Percentiles rank a stretch among this genome's conserved stretches.
These are phyloP conservation scores for Hylyphantes graminicola DNA, from an alignment of 1,140 invertebrate genomes.

Conservation along the genomic window DNA sequence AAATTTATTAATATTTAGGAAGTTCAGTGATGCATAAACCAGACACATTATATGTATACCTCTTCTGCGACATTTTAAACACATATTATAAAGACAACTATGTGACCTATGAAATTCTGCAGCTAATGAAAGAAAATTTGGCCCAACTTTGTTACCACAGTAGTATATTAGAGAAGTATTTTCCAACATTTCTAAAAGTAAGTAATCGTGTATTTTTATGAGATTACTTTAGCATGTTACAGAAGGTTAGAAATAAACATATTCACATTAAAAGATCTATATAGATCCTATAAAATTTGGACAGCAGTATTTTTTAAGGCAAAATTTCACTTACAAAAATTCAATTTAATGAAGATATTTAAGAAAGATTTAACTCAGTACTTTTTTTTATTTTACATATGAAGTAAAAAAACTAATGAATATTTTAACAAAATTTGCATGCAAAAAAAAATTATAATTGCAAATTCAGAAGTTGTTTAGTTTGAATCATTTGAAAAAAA, in stretches of 20 bases:
- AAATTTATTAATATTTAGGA: constrained; percentile 16
- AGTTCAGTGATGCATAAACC: constrained; percentile 53
- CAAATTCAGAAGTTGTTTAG: not conserved
- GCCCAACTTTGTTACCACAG: constrained; percentile 56
- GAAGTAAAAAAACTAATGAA: not conserved
- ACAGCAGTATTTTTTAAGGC: too few species aligned
- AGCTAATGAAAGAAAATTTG: constrained; percentile 42
- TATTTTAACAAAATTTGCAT: not conserved
- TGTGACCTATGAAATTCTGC: constrained; percentile 49
- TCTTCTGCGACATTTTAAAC: constrained; percentile 53
- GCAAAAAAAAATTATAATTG: not conserved
- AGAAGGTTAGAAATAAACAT: too few species aligned
- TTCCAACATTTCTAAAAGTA: constrained; percentile 59
- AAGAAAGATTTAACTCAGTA: too few species aligned
- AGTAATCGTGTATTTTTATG: not conserved
- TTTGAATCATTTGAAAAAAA: not conserved
- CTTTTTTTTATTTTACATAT: too few species aligned
- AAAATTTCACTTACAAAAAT: too few species aligned
- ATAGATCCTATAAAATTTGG: too few species aligned
- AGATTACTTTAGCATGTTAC: not conserved
- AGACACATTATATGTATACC: constrained; percentile 42
- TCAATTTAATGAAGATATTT: too few species aligned
- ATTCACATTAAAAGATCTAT: too few species aligned
- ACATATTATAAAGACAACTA: constrained; percentile 46
- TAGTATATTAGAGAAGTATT: constrained; percentile 55